A percentile compares a stretch with the other conserved stretches of the same genome.
phyloP scores from a whole-genome alignment of 2,113 vertebrate genomes.

The Peromyscus leucopus region DNA sequence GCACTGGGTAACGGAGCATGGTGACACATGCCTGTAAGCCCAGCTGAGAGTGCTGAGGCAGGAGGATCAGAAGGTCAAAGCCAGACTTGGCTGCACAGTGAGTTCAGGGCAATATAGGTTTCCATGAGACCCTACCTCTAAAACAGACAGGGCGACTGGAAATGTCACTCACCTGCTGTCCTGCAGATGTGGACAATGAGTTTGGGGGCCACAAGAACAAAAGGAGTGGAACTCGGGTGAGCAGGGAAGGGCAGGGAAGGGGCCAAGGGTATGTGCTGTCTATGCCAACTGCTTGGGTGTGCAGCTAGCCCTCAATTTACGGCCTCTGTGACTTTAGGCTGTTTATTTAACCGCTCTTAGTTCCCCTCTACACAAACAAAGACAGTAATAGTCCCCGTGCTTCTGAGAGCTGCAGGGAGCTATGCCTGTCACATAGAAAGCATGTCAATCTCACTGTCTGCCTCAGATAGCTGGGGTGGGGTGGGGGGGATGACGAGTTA shows the following conservation, averaged over 20 bases:
- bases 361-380: conserved; percentile 33
- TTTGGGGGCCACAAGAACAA: not conserved
- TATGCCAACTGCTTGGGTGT: not conserved
- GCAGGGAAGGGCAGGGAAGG: fast-evolving
- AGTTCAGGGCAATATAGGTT: not conserved
- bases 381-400: not conserved
- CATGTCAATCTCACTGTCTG: not conserved
- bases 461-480: not conserved
- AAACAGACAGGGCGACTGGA: not conserved
- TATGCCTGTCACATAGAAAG: not conserved
- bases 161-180: not conserved
- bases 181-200: not conserved
- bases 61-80: not conserved
- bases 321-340: not conserved
- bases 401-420: not conserved
- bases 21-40: not conserved
- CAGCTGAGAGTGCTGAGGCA: not conserved
- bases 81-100: not conserved
- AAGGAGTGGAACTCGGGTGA: not conserved
- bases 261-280: fast-evolving
- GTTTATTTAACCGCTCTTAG: not conserved
- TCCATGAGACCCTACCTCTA: not conserved
- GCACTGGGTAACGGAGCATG: not conserved
- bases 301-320: not conserved
- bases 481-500: no score